Evolutionary conservation across 1,140 invertebrate genomes (phyloP), one percentile per base, ranked within the genome.

Genomic region (Caligus rogercresseyi): DNA sequence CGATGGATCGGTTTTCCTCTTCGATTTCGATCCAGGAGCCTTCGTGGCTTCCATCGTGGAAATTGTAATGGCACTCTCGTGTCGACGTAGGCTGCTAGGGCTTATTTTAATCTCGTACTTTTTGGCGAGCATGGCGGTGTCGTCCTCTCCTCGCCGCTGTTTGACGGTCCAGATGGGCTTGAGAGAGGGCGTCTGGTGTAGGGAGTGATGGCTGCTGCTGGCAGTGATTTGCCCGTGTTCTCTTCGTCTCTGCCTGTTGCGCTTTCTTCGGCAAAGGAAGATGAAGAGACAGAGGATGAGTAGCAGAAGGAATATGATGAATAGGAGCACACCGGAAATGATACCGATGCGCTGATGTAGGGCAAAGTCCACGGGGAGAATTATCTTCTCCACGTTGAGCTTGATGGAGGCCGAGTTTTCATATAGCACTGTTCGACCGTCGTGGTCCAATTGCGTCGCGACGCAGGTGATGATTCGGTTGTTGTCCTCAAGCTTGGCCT

Each of bases 141-240:
- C 31, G n/a, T 43, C 31, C n/a, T n/a, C n/a, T n/a, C n/a, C n/a
- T 11, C n/a, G n/a, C 7, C 31, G 31, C 31, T 43, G 31, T n/a
- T 43, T 43, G 31, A 43, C 31, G 16, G 57, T 60, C 57, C 57
- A 60, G 15, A 60, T 60, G 57, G 57, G 57, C 24, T 60, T 60
- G 21, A 60, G 23, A 13, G 57, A 25, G 24, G 57, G 57, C 4
- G n/a, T 7, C 16, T 20, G 16, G 3, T 24, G 18, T 31, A 21
- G 26, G 16, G 57, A 26, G 57, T 25, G 20, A 24, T 26, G 31
- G n/a, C 31, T 43, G 31, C 31, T 43, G 7, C 7, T 11, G n/a
- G 31, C 31, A n/a, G n/a, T n/a, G n/a, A n/a, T n/a, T n/a, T n/a
- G n/a, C n/a, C n/a, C n/a, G n/a, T n/a, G n/a, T n/a, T n/a, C n/a